Conservation (phyloP, 2,113 vertebrate genomes). For the Vulpes lagopus region DNA sequence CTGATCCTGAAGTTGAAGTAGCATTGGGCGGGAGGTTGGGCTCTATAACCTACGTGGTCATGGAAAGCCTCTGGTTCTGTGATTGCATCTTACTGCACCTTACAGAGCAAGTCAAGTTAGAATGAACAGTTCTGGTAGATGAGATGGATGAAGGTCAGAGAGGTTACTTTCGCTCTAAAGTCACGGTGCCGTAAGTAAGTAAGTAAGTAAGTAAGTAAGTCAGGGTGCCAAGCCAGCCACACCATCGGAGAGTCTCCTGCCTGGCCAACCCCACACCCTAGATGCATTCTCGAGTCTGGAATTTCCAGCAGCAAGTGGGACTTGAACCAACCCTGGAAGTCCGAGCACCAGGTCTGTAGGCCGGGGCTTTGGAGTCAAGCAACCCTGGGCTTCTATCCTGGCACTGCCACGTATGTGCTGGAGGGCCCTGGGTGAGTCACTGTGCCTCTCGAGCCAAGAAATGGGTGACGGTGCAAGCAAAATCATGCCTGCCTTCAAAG, state of each 20-base stretch:
- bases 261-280: neutral
- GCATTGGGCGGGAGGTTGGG: neutral
- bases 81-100: fast-evolving
- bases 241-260: fast-evolving
- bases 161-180: neutral
- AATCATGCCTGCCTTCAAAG: neutral
- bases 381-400: too few relatives aligned
- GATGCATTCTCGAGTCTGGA: neutral
- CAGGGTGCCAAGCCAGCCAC: too few relatives aligned
- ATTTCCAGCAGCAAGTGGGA: neutral
- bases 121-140: neutral
- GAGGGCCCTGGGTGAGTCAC: too few relatives aligned
- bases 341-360: neutral
- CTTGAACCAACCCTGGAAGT: neutral
- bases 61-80: neutral
- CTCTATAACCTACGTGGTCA: too few relatives aligned
- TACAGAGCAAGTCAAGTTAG: neutral
- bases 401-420: neutral
- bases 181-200: too few relatives aligned
- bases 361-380: neutral
- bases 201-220: too few relatives aligned
- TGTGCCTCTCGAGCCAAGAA: neutral
- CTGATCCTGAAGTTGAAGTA: neutral
- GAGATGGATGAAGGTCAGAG: neutral
- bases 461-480: fast-evolving